A percentile compares a stretch with the other conserved stretches of the same genome.
Conservation (phyloP, 2,888 invertebrate species). For the Kryphioiulus occultus region DNA sequence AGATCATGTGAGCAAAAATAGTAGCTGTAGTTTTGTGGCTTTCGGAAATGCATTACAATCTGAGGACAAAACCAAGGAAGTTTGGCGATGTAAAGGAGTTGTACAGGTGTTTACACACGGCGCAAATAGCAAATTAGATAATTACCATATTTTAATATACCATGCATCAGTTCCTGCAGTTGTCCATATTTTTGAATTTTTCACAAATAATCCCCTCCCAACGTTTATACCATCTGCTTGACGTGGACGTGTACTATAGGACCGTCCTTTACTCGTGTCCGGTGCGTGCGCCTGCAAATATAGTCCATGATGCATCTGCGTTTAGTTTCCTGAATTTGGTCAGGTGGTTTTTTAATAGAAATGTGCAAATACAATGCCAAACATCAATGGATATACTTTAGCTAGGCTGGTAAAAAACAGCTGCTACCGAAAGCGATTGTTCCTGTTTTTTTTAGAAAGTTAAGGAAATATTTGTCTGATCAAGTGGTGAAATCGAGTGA, state of each 20-base stretch:
- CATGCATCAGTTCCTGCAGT: neutral
- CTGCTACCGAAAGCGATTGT: neutral
- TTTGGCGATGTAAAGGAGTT: neutral
- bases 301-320: neutral
- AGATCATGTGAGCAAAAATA: too few relatives aligned
- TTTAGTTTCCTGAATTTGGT: conserved; percentile 3
- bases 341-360: conserved; percentile 1
- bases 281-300: neutral
- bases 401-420: neutral
- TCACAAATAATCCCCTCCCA: neutral
- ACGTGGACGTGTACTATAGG: neutral
- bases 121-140: neutral
- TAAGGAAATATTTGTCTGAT: neutral
- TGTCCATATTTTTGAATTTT: conserved; percentile 19
- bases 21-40: too few relatives aligned
- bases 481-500: too few relatives aligned
- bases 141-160: neutral
- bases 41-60: neutral
- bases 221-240: neutral
- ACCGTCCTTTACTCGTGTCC: neutral
- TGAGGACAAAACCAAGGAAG: neutral
- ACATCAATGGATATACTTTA: neutral
- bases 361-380: neutral
- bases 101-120: neutral
- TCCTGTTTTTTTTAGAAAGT: neutral